Evolutionary conservation across 2,888 invertebrate genomes (phyloP).

Genomic region (Hanleya hanleyi): DNA sequence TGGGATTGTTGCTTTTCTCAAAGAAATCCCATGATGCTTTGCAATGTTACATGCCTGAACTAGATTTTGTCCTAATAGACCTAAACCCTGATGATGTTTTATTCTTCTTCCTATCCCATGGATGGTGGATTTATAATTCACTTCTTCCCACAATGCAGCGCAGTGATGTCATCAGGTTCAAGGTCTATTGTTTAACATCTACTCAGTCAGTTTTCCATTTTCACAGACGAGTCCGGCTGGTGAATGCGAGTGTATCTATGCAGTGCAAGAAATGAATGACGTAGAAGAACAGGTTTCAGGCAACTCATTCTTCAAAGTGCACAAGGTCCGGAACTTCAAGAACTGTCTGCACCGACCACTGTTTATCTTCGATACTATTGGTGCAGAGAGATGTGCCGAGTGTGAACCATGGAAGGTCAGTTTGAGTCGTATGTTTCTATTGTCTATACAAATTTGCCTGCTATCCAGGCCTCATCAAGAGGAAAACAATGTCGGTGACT

Average conservation of each 20-base stretch:
- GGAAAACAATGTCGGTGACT: too few relatives aligned
- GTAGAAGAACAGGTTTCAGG: conserved; percentile 21
- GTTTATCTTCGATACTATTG: conserved; percentile 44
- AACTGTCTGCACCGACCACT: conserved; percentile 58
- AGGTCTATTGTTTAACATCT: background rate
- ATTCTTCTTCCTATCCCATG: too few relatives aligned
- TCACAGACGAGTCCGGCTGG: conserved; percentile 63
- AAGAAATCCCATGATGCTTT: too few relatives aligned
- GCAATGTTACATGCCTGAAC: too few relatives aligned
- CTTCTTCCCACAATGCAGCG: too few relatives aligned
- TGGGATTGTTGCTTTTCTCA: too few relatives aligned
- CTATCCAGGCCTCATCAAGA: too few relatives aligned
- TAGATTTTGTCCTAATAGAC: too few relatives aligned
- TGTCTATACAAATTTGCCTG: too few relatives aligned
- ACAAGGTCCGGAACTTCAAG: conserved; percentile 74
- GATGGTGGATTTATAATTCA: too few relatives aligned
- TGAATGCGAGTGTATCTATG: conserved; percentile 67
- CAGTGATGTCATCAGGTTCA: background rate
- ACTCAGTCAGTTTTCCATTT: background rate
- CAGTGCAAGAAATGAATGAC: conserved; percentile 11
- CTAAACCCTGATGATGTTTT: too few relatives aligned
- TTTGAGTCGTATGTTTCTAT: too few relatives aligned
- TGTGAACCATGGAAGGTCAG: conserved; percentile 10
- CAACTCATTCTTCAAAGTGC: conserved; percentile 58
- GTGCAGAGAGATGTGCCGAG: conserved; percentile 29